Conservation (phyloP, 2,888 invertebrate species). For the Podabrus alpinus region DNA sequence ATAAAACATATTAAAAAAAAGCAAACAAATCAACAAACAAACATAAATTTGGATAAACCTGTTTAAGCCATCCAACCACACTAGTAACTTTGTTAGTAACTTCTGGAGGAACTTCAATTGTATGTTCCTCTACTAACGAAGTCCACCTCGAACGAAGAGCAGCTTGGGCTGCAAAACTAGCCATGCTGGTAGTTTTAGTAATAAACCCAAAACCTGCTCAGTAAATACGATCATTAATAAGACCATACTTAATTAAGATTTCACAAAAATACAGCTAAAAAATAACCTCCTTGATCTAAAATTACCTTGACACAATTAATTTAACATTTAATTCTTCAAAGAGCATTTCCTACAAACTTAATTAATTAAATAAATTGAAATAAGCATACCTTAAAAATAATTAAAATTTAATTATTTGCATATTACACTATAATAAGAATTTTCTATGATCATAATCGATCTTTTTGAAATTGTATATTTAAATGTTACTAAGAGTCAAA, state of each 20-base stretch:
- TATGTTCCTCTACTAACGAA: constrained; percentile 72
- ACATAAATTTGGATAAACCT: constrained; percentile 56
- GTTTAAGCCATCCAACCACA: constrained; percentile 83
- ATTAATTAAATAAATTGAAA: background rate
- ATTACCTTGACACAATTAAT: constrained; percentile 8
- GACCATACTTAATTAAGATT: background rate
- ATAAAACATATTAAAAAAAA: background rate
- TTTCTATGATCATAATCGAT: constrained; percentile 4
- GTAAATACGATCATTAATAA: background rate
- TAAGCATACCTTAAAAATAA: background rate
- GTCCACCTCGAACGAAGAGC: constrained; percentile 74
- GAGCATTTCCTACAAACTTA: background rate
- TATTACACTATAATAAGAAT: constrained; percentile 1
- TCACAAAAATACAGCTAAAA: background rate
- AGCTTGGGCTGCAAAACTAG: constrained; percentile 72
- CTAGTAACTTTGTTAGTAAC: constrained; percentile 75
- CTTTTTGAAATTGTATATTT: background rate
- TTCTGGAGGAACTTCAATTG: constrained; percentile 67
- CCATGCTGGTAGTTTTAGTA: constrained; percentile 56
- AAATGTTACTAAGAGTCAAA: background rate
- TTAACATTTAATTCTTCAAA: background rate
- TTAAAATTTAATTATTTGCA: background rate
- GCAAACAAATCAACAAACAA: background rate
- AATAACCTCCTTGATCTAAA: background rate
- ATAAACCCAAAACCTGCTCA: constrained; percentile 12